A percentile compares a stretch with the other conserved stretches of the same genome.
Evolutionary conservation across 1,140 invertebrate genomes (phyloP).

Genomic region (Drosophila ercepeae): DNA sequence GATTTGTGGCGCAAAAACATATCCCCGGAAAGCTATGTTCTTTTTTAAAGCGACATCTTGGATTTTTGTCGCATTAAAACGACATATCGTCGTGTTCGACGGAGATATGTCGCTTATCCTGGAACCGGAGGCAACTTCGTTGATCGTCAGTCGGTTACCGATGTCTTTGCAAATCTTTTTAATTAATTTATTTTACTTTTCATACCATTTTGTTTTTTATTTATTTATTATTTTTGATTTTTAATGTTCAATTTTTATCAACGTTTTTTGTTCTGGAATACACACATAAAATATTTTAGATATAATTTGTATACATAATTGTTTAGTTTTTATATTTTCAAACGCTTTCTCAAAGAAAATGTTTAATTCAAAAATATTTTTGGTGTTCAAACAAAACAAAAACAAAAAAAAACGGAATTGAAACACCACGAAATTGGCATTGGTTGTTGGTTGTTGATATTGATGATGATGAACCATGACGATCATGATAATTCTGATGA

Average conservation of each 20-base stretch:
- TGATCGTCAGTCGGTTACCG: constrained; percentile 13
- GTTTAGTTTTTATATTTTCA: constrained; percentile 15
- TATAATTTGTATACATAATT: constrained; percentile 2
- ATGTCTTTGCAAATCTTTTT: constrained; percentile 27
- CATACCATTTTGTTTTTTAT: constrained; percentile 1
- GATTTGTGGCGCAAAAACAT: too few relatives aligned
- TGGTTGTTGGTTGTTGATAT: constrained; percentile 57
- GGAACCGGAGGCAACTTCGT: not conserved
- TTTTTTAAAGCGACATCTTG: too few relatives aligned
- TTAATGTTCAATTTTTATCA: not conserved
- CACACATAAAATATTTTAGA: constrained; percentile 9
- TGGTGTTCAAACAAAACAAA: constrained; percentile 12
- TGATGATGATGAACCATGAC: constrained; percentile 34
- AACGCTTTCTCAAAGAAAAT: constrained; percentile 49
- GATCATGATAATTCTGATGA: constrained; percentile 25
- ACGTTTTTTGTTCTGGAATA: constrained; percentile 31
- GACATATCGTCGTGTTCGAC: too few relatives aligned
- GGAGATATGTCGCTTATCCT: not conserved
- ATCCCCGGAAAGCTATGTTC: too few relatives aligned
- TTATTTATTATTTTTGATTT: not conserved
- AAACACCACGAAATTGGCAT: constrained; percentile 75
- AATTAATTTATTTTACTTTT: not conserved
- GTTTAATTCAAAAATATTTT: constrained; percentile 43
- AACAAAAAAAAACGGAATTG: constrained; percentile 21
- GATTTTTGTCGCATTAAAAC: too few relatives aligned